Percentiles rank a stretch among this genome's conserved stretches.
phyloP scores from a whole-genome alignment of 2,113 vertebrate genomes.

The Grammatotria lemairii region DNA sequence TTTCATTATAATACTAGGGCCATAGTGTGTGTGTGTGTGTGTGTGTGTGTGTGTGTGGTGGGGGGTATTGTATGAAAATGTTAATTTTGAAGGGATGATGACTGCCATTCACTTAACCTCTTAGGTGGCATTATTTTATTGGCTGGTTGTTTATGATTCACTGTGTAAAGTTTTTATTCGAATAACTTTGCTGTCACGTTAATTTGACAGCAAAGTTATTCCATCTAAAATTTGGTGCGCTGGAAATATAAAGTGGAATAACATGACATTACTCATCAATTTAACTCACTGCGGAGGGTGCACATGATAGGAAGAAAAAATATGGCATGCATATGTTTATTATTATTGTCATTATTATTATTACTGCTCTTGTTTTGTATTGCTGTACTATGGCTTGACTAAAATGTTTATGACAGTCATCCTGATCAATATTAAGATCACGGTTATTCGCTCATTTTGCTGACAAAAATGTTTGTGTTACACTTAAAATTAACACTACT shows the following conservation, averaged over 20 bases:
- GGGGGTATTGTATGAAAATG: not conserved
- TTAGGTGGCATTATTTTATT: not conserved
- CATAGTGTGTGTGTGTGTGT: accelerated
- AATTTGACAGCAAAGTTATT: not conserved
- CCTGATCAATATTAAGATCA: not conserved
- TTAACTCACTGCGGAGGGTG: not conserved
- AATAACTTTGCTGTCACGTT: not conserved
- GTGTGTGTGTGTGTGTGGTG: accelerated
- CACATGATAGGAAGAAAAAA: not conserved
- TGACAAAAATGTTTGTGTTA: not conserved
- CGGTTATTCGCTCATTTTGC: not conserved
- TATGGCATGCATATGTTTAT: not conserved
- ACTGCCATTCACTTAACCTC: not conserved
- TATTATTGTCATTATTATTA: not conserved
- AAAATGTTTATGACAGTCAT: not conserved
- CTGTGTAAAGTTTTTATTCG: not conserved
- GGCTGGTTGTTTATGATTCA: not conserved
- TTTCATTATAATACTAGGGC: not conserved
- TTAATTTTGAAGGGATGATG: not conserved
- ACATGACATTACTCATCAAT: not conserved
- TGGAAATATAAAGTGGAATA: not conserved
- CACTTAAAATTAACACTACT: not conserved
- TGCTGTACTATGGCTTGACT: not conserved
- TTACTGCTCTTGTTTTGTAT: not conserved
- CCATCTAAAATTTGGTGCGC: not conserved